These are phyloP conservation scores for Drosophila gaucha DNA, from an alignment of 2,888 invertebrate genomes.

Conservation along the genomic window DNA sequence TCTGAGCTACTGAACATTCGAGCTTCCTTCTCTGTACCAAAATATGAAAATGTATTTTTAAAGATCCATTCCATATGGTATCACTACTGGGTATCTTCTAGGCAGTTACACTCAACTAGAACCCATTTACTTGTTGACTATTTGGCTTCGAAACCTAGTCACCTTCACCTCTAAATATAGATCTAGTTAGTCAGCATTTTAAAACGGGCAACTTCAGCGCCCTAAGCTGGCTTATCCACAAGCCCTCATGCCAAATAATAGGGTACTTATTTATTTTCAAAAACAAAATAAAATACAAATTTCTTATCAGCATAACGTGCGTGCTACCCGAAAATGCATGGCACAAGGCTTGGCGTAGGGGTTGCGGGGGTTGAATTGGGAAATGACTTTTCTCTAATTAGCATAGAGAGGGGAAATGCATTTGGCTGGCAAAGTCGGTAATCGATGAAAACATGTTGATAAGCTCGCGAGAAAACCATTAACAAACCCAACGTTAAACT, in stretches of 20 bases:
- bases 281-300: not conserved
- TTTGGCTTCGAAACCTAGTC: not conserved
- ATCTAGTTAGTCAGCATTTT: constrained; percentile 8
- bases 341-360: constrained; percentile 20
- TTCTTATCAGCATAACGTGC: constrained; percentile 23
- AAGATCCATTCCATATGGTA: too few species aligned
- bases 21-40: too few species aligned
- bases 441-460: constrained; percentile 59
- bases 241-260: constrained; percentile 34
- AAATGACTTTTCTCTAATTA: constrained; percentile 45
- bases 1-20: too few species aligned
- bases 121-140: not conserved
- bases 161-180: not conserved
- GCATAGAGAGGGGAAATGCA: constrained; percentile 39
- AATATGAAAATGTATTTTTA: too few species aligned
- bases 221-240: constrained; percentile 4
- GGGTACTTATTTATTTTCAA: constrained; percentile 5
- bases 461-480: constrained; percentile 71
- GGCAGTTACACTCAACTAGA: not conserved
- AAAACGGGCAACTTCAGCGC: constrained; percentile 1
- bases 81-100: too few species aligned
- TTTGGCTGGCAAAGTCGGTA: constrained; percentile 25
- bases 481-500: constrained; percentile 27
- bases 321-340: constrained; percentile 12
- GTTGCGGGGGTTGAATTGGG: constrained; percentile 6